Percentiles rank a stretch among this genome's conserved stretches.
phyloP scores from a whole-genome alignment of 1,140 invertebrate species.

The Hyposmocoma kahamanoa region DNA sequence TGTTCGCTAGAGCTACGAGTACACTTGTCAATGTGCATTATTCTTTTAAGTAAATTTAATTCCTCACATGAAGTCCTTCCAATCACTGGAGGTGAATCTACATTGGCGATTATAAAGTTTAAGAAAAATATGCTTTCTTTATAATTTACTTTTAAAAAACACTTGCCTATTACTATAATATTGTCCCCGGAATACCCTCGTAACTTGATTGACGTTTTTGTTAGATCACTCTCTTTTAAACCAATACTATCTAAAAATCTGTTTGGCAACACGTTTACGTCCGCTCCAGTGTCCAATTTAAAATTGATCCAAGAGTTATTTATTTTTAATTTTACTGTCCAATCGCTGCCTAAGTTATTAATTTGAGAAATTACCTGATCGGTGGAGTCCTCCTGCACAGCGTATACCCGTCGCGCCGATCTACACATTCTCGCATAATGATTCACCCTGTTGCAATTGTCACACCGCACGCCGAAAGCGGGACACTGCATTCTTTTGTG shows the following conservation, averaged over 20 bases:
- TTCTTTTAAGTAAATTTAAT: conserved; percentile 4
- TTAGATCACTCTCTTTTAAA: neutral
- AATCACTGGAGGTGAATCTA: conserved; percentile 3
- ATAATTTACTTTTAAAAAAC: conserved; percentile 5
- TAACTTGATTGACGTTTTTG: neutral
- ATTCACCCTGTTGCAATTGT: conserved; percentile 3
- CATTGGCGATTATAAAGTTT: conserved; percentile 6
- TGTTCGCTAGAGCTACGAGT: neutral
- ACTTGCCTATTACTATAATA: conserved; percentile 7
- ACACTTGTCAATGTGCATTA: neutral
- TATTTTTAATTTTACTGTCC: conserved; percentile 2
- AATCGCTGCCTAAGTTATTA: conserved; percentile 2
- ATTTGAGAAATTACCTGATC: conserved; percentile 7
- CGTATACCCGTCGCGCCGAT: neutral
- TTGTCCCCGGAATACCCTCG: conserved; percentile 2
- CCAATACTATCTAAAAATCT: neutral
- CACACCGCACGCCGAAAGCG: conserved; percentile 5
- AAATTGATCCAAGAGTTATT: neutral
- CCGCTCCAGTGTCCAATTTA: conserved; percentile 9
- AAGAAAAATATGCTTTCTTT: conserved; percentile 3
- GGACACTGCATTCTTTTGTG: conserved; percentile 2
- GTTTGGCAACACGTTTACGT: conserved; percentile 9
- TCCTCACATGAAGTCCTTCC: conserved; percentile 5
- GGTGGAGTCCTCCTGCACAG: neutral
- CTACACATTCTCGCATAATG: conserved; percentile 8